Evolutionary conservation across 2,113 vertebrate genomes (phyloP), one percentile per base, ranked within the genome.

Genomic region (Typhlomys cinereus): DNA sequence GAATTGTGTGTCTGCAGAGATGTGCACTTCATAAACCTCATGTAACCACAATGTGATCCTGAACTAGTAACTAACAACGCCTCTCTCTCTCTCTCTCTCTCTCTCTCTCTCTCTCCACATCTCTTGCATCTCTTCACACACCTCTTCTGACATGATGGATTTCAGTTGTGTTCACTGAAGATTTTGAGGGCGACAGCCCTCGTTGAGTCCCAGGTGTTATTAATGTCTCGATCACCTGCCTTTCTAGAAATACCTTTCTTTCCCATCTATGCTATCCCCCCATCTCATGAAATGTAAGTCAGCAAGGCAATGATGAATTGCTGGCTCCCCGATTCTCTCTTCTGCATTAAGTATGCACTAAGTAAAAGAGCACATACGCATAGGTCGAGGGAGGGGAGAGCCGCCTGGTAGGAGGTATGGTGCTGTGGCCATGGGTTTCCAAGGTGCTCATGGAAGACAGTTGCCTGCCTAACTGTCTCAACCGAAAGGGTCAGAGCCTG

Each of bases 191-290:
- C 85, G 36, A 44, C 1, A 54, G 80, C 57, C 6, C 29, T 80
- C 54, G 46, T 85, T 52, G 50, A 79, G 70, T 27, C 59, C 75
- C 59, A 64, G 87, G 44, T 91, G n/a, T 93, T 96, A 91, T 90
- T 94, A 91, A 48, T 84, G 87, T 62, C 80, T 89, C 67, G 85
- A 90, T 93, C 83, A 85, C 86, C 23, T 39, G 48, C 29, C 70
- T 7, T 61, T 93, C 94, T 89, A 81, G 48, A 95, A 91, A 88
- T 91, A 85, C 25, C 85, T 79, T 74, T 5, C 46, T 71, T 79
- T 74, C 74, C 70, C 70, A 64, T 44, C 46, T 59, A 18, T 52
- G 44, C 44, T 71, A 39, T 80, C 46, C 36, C 64, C 59, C 50
- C 39, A 54, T 36, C 75, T 86, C 46, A 70, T 25, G 54, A 95